phyloP scores from a whole-genome alignment of 2,113 vertebrate genomes.

The Psettodes erumei region DNA sequence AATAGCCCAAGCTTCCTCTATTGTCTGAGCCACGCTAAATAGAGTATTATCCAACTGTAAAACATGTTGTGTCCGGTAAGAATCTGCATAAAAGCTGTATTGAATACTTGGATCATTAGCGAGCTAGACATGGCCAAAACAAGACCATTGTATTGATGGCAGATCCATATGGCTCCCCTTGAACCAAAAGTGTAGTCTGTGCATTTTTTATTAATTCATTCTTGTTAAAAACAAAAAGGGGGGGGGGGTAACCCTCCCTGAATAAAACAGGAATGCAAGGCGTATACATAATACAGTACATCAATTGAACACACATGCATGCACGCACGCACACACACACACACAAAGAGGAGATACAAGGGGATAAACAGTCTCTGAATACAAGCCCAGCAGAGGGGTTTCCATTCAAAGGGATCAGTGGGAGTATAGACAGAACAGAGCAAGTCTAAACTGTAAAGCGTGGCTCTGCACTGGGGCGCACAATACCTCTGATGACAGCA shows the following conservation, averaged over 20 bases:
- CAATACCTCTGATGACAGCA: slow-evolving; percentile 61
- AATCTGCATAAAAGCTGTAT: slow-evolving; percentile 55
- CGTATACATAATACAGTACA: slow-evolving; percentile 32
- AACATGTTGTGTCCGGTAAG: slow-evolving; percentile 19
- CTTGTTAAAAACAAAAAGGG: slow-evolving; percentile 57
- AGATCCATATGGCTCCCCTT: slow-evolving; percentile 46
- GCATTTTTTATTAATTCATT: slow-evolving; percentile 53
- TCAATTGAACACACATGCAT: slow-evolving; percentile 14
- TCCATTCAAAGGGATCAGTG: slow-evolving; percentile 64
- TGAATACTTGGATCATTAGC: slow-evolving; percentile 47
- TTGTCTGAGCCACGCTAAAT: slow-evolving; percentile 40
- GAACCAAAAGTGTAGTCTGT: slow-evolving; percentile 51
- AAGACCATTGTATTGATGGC: slow-evolving; percentile 28
- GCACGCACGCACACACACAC: not conserved
- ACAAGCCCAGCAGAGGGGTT: slow-evolving; percentile 47
- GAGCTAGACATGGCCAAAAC: slow-evolving; percentile 43
- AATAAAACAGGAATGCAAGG: slow-evolving; percentile 28
- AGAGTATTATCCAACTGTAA: slow-evolving; percentile 38
- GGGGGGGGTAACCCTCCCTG: slow-evolving; percentile 13
- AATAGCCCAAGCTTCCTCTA: slow-evolving; percentile 31
- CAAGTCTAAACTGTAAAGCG: slow-evolving; percentile 65
- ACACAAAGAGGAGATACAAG: slow-evolving; percentile 10
- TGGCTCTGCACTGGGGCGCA: slow-evolving; percentile 51
- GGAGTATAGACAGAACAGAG: slow-evolving; percentile 51
- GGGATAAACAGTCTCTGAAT: slow-evolving; percentile 46